Evolutionary conservation across 2,797 vertebrate genomes (phyloP).

Genomic region (Pseudochirops corinnae): DNA sequence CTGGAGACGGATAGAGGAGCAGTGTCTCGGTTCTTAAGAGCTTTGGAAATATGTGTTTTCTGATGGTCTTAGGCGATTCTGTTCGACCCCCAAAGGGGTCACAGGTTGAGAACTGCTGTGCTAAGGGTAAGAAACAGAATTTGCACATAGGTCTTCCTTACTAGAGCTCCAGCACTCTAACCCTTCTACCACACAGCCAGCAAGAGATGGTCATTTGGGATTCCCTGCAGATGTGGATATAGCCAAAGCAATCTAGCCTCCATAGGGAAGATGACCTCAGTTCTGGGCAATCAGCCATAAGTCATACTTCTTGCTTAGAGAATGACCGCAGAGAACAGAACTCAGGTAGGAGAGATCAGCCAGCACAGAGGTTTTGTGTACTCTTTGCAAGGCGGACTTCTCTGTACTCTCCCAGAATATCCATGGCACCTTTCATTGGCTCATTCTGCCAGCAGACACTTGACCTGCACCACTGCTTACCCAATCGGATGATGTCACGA

Average conservation of each 20-base stretch:
- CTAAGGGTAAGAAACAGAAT: neutral
- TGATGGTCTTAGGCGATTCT: too few relatives aligned
- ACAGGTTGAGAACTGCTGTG: too few relatives aligned
- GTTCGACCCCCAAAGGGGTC: too few relatives aligned
- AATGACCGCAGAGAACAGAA: slow-evolving; percentile 52
- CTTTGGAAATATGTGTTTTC: too few relatives aligned
- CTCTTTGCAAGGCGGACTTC: slow-evolving; percentile 50
- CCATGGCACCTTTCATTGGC: slow-evolving; percentile 54
- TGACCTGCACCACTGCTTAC: slow-evolving; percentile 15
- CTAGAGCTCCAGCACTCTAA: neutral
- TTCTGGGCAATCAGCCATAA: slow-evolving; percentile 1
- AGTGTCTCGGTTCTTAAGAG: too few relatives aligned
- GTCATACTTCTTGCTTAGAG: neutral
- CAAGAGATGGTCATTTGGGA: too few relatives aligned
- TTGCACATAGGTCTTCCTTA: neutral
- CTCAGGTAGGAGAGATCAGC: slow-evolving; percentile 32
- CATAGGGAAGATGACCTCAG: neutral
- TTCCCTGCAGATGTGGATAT: neutral
- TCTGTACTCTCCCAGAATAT: slow-evolving; percentile 64
- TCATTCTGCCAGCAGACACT: slow-evolving; percentile 56
- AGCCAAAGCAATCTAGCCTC: neutral
- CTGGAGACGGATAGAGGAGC: too few relatives aligned
- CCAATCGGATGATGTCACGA: slow-evolving; percentile 10
- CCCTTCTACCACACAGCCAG: neutral
- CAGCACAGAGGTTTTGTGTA: slow-evolving; percentile 26